phyloP scores from a whole-genome alignment of 2,797 vertebrate species.

The Tangara arthus region DNA sequence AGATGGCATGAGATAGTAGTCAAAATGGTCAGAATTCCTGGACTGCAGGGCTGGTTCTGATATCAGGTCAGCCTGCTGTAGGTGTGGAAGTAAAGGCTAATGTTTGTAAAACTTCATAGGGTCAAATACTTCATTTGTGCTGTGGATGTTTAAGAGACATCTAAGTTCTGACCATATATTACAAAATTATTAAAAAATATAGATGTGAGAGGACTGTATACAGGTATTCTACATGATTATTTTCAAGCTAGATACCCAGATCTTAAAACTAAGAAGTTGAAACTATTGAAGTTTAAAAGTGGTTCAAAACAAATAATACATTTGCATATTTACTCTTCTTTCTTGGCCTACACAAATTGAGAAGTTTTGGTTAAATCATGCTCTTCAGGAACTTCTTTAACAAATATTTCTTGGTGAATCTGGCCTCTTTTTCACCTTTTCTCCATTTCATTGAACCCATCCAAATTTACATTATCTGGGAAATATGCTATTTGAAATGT shows the following conservation, averaged over 20 bases:
- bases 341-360: not conserved
- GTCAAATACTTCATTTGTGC: not conserved
- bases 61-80: not conserved
- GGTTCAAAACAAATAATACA: not conserved
- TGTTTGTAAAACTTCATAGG: not conserved
- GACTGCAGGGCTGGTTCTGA: not conserved
- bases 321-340: not conserved
- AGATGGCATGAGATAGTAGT: not conserved
- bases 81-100: not conserved
- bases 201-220: not conserved
- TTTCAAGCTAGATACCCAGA: not conserved
- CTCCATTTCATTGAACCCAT: not conserved
- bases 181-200: not conserved
- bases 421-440: not conserved
- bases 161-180: not conserved
- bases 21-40: not conserved
- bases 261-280: not conserved
- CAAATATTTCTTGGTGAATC: not conserved
- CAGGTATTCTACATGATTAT: not conserved
- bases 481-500: not conserved
- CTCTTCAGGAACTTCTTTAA: not conserved
- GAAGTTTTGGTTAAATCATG: not conserved
- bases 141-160: not conserved
- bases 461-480: not conserved
- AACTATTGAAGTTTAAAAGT: not conserved